phyloP scores from a whole-genome alignment of 2,888 invertebrate genomes.

The Nomada hirtipes region DNA sequence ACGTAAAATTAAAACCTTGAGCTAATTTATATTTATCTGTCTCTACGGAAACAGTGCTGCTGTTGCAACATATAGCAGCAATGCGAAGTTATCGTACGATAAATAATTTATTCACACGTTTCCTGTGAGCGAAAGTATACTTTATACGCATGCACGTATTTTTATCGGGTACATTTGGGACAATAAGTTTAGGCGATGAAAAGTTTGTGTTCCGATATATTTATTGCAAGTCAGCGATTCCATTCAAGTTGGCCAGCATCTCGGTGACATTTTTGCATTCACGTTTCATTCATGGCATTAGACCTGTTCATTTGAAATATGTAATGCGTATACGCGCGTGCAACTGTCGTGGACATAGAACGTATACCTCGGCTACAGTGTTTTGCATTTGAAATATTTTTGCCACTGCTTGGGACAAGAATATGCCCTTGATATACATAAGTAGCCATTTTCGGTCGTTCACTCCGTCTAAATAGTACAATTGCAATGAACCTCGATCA shows the following conservation, averaged over 20 bases:
- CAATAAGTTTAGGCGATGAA: no score
- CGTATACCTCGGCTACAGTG: not conserved
- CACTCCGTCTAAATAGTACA: not conserved
- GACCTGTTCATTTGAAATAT: slow-evolving; percentile 1
- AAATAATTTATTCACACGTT: slow-evolving; percentile 1
- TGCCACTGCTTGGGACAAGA: no score
- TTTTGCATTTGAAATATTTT: slow-evolving; percentile 2
- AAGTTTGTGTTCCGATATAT: no score
- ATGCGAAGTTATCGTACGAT: not conserved
- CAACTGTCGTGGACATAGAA: not conserved
- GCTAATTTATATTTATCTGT: not conserved
- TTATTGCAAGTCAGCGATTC: no score
- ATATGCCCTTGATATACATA: no score
- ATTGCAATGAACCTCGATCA: not conserved
- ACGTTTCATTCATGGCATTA: not conserved
- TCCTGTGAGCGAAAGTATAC: not conserved
- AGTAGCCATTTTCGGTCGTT: not conserved
- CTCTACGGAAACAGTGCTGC: not conserved
- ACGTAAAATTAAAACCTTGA: not conserved
- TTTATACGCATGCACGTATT: not conserved
- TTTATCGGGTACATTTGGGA: no score
- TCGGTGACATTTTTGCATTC: not conserved
- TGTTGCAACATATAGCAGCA: not conserved
- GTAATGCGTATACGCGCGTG: not conserved
- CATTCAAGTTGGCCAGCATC: not conserved